These are phyloP conservation scores for Centruroides vittatus DNA, from an alignment of 1,140 invertebrate genomes.

Conservation along the genomic window DNA sequence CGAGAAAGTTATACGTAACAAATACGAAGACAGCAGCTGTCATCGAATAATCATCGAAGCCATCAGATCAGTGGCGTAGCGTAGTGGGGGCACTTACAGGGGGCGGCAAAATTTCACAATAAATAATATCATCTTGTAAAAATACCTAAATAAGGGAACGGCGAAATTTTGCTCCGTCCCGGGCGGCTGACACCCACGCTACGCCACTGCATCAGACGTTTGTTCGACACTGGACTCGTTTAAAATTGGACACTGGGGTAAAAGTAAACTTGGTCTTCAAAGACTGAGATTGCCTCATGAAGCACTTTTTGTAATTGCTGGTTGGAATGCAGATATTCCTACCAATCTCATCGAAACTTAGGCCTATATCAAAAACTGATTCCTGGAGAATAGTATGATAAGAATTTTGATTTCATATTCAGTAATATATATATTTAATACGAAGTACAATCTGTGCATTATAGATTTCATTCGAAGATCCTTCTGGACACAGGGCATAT, in stretches of 20 bases:
- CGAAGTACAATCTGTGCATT: not conserved
- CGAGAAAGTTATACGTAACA: slow-evolving; percentile 48
- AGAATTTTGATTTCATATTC: too few relatives aligned
- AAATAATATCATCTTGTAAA: too few relatives aligned
- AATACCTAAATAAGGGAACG: too few relatives aligned
- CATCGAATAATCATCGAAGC: slow-evolving; percentile 57
- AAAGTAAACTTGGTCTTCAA: slow-evolving; percentile 29
- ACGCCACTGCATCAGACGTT: too few relatives aligned
- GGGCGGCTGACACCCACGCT: too few relatives aligned
- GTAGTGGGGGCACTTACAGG: too few relatives aligned
- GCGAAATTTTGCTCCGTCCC: too few relatives aligned
- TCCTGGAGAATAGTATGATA: slow-evolving; percentile 46
- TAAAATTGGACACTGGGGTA: slow-evolving; percentile 36
- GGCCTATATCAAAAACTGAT: slow-evolving; percentile 57
- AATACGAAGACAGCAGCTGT: slow-evolving; percentile 46
- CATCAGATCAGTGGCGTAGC: too few relatives aligned
- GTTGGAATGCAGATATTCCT: slow-evolving; percentile 53
- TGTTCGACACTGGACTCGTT: slow-evolving; percentile 62
- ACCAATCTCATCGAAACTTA: slow-evolving; percentile 61
- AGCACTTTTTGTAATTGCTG: slow-evolving; percentile 55
- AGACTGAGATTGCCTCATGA: slow-evolving; percentile 50
- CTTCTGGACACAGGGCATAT: slow-evolving; percentile 47
- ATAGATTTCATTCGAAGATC: slow-evolving; percentile 25
- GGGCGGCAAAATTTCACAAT: too few relatives aligned
- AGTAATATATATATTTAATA: slow-evolving; percentile 29